Evolutionary conservation across 2,113 vertebrate genomes (phyloP).

Genomic region (Panthera tigris): DNA sequence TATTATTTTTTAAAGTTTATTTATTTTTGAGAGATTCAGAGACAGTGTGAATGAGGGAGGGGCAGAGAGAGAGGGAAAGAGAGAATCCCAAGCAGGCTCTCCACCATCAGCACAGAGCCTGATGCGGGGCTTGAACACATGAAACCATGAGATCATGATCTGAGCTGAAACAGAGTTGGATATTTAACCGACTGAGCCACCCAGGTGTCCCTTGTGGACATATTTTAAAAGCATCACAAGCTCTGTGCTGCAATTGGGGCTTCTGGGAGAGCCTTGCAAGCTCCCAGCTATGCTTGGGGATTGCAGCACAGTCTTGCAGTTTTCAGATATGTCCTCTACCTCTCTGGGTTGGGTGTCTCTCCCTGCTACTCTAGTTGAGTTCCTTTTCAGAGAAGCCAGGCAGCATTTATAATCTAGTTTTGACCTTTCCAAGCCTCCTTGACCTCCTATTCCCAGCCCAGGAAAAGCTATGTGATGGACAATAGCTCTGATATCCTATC

Average conservation of each 20-base stretch:
- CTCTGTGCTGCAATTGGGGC: neutral
- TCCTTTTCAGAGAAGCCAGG: neutral
- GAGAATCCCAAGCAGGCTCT: no score
- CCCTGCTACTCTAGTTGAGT: neutral
- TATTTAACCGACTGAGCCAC: no score
- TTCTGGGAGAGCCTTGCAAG: neutral
- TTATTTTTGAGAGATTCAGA: no score
- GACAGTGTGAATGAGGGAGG: no score
- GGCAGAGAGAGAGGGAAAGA: no score
- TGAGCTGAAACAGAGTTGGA: no score
- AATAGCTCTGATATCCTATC: neutral
- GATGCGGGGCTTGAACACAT: no score
- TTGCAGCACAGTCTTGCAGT: neutral
- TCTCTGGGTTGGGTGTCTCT: neutral
- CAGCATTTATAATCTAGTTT: slow-evolving; percentile 1
- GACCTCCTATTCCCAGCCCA: neutral
- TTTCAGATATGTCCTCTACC: neutral
- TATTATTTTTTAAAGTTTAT: no score
- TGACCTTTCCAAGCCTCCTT: neutral
- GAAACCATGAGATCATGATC: no score
- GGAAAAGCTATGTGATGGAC: neutral
- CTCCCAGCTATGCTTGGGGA: neutral
- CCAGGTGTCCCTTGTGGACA: neutral
- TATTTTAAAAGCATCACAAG: neutral
- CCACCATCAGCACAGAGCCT: no score